Evolutionary conservation across 2,888 invertebrate genomes (phyloP).

Genomic region (Nomada ruficornis): DNA sequence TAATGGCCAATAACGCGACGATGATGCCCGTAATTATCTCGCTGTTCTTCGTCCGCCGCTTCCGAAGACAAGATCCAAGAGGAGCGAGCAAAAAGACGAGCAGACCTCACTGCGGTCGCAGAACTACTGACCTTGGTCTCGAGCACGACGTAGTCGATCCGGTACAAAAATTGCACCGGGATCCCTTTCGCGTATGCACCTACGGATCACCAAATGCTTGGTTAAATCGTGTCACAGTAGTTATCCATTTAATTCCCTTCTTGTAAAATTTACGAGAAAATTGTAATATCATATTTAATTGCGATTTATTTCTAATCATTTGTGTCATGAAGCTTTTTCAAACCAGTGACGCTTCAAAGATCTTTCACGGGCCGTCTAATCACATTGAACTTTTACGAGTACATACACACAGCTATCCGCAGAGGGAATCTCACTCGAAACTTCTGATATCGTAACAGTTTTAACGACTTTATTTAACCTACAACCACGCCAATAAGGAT

Average conservation of each 20-base stretch:
- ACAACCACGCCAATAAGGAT: constrained; percentile 5
- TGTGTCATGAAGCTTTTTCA: too few relatives aligned
- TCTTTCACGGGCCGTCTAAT: too few relatives aligned
- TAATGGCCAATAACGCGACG: constrained; percentile 67
- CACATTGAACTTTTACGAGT: not conserved
- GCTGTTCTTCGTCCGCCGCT: constrained; percentile 47
- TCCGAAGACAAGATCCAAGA: constrained; percentile 55
- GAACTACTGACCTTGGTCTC: constrained; percentile 66
- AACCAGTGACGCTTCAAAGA: not conserved
- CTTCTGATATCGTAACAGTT: constrained; percentile 13
- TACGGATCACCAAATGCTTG: constrained; percentile 34
- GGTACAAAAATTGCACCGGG: constrained; percentile 52
- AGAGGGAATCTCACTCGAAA: not conserved
- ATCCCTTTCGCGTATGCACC: constrained; percentile 43
- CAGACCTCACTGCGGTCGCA: constrained; percentile 64
- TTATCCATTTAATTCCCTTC: not conserved
- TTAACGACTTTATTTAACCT: constrained; percentile 15
- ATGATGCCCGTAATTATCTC: constrained; percentile 67
- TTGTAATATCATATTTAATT: too few relatives aligned
- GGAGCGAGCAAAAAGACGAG: constrained; percentile 49
- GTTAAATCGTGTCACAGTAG: constrained; percentile 29
- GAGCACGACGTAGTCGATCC: constrained; percentile 45
- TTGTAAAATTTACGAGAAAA: too few relatives aligned
- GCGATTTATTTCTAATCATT: too few relatives aligned
- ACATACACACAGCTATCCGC: not conserved